Percentiles rank a stretch among this genome's conserved stretches.
These are phyloP conservation scores for Catotricha subobsoleta DNA, from an alignment of 2,888 invertebrate species.

Conservation along the genomic window DNA sequence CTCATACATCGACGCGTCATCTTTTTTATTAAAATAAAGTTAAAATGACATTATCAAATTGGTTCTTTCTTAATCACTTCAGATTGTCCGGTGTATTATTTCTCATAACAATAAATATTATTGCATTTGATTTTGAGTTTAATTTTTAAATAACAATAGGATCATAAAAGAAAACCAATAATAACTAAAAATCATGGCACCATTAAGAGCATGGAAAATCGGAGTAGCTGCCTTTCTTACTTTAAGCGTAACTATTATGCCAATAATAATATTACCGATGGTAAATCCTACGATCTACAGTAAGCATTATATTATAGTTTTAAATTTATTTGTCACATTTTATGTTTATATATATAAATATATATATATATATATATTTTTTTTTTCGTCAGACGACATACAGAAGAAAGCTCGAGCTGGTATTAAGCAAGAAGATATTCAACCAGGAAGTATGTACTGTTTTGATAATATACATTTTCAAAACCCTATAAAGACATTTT, in stretches of 20 bases:
- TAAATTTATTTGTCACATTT: background rate
- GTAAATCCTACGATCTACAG: slow-evolving; percentile 36
- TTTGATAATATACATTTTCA: background rate
- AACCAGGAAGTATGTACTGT: slow-evolving; percentile 33
- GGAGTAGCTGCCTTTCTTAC: background rate
- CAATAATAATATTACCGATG: slow-evolving; percentile 36
- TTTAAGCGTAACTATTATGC: slow-evolving; percentile 15
- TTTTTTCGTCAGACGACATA: slow-evolving; percentile 23
- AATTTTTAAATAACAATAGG: too few relatives aligned
- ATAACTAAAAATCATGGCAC: too few relatives aligned
- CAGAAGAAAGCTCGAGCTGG: slow-evolving; percentile 30
- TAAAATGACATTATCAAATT: too few relatives aligned
- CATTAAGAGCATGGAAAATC: too few relatives aligned
- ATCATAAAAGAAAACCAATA: too few relatives aligned
- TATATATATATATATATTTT: background rate
- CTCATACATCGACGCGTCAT: too few relatives aligned
- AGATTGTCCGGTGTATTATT: too few relatives aligned
- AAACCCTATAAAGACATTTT: background rate
- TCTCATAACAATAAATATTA: too few relatives aligned
- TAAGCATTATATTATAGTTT: slow-evolving; percentile 20
- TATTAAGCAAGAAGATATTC: slow-evolving; percentile 33
- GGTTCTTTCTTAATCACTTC: too few relatives aligned
- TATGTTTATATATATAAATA: background rate
- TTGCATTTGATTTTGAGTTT: too few relatives aligned
- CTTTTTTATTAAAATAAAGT: too few relatives aligned